These are phyloP conservation scores for Muraenolepis orangiensis DNA, from an alignment of 2,797 vertebrate species.

Conservation along the genomic window DNA sequence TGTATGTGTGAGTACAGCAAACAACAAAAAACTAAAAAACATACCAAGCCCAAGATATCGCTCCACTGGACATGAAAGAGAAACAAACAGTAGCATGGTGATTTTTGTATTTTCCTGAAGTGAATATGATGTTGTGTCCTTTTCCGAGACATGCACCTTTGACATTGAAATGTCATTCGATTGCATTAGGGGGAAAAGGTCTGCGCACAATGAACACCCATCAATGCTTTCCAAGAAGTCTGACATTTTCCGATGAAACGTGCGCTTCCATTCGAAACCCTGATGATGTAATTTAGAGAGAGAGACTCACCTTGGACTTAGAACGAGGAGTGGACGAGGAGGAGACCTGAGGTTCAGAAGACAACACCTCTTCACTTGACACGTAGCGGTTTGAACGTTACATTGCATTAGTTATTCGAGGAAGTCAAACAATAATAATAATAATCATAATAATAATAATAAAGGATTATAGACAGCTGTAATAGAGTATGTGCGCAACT, in stretches of 20 bases:
- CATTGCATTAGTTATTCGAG: not conserved
- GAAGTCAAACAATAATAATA: too few relatives aligned
- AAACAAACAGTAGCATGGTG: conserved; percentile 57
- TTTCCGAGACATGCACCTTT: not conserved
- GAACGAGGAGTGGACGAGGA: conserved; percentile 71
- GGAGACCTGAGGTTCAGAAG: conserved; percentile 58
- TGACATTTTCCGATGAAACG: not conserved
- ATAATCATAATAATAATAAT: too few relatives aligned
- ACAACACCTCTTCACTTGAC: not conserved
- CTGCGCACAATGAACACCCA: not conserved
- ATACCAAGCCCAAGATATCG: conserved; percentile 77
- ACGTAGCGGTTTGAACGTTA: too few relatives aligned
- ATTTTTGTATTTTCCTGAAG: conserved; percentile 13
- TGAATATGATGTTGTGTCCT: not conserved
- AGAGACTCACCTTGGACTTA: conserved; percentile 78
- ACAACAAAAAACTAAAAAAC: too few relatives aligned
- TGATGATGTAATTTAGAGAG: conserved; percentile 13
- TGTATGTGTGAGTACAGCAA: conserved; percentile 4
- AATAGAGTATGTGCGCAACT: not conserved
- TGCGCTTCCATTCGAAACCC: not conserved
- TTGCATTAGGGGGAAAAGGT: not conserved
- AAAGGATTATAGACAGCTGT: not conserved
- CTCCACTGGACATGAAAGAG: conserved; percentile 79
- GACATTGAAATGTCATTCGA: not conserved
- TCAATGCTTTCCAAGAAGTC: not conserved